Evolutionary conservation across 2,888 invertebrate genomes (phyloP), one percentile per base, ranked within the genome.

Genomic region (Fragum sueziense): DNA sequence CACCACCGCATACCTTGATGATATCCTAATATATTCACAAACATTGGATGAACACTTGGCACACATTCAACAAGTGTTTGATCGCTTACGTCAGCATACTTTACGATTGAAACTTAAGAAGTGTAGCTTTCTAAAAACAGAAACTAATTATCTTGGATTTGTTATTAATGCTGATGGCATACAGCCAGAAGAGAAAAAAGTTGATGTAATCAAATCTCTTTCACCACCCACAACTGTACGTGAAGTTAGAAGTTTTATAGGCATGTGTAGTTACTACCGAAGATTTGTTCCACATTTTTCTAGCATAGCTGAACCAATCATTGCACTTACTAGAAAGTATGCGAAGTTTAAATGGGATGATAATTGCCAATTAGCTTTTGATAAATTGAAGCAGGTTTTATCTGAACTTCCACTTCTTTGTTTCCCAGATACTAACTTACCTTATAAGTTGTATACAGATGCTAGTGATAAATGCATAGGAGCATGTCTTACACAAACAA

Each of bases 191-290:
- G 17, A 14, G 17, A 47, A 47, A 47, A 47, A 14, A 14, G 47
- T 47, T 47, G 47, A 9, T 47, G 47, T 47, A 20, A 47, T 14
- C 2, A 14, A n/a, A 14, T 4, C 17, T 47, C 47, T 47, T 14
- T 14, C 47, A 9, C 47, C 78, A 17, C 84, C 80, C 3, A 61
- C 31, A 2, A 67, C 67, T 2, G 75, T 80, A 14, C 73, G 47
- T 34, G 79, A 86, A 20, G 27, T 61, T 6, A 61, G 61, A 29
- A 14, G 61, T 61, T 61, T 61, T 22, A 61, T 61, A 25, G 61
- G 61, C 6, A 61, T 70, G 33, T 27, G 9, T 52, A 54, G 33
- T 54, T 27, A n/a, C 52, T 37, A 74, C n/a, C n/a, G n/a, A n/a
- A n/a, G n/a, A n/a, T n/a, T n/a, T n/a, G n/a, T 74, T 17, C 67